Conservation (phyloP, 2,797 vertebrate genomes). For the Okamejei kenojei region DNA sequence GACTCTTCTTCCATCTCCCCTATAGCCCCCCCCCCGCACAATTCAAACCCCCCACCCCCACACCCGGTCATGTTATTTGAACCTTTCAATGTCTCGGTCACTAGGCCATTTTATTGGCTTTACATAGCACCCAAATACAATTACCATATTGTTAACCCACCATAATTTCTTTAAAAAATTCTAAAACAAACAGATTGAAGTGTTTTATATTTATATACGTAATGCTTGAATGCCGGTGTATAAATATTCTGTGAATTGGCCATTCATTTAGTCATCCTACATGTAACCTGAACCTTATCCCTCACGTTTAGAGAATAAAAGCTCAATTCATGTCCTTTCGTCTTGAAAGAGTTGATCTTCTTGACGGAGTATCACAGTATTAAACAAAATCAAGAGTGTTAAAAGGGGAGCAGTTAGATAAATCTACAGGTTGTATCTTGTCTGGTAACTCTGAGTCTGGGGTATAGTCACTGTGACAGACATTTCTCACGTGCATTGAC, state of each 20-base stretch:
- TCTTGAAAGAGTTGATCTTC: slow-evolving; percentile 35
- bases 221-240: slow-evolving; percentile 33
- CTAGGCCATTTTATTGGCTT: slow-evolving; percentile 33
- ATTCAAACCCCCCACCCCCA: not conserved
- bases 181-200: slow-evolving; percentile 38
- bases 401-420: slow-evolving; percentile 27
- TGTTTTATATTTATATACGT: slow-evolving; percentile 38
- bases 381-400: slow-evolving; percentile 37
- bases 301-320: slow-evolving; percentile 33
- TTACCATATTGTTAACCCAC: slow-evolving; percentile 37
- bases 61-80: slow-evolving; percentile 10
- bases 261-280: slow-evolving; percentile 38
- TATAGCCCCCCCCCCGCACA: too few species aligned
- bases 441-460: not conserved
- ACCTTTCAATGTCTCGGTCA: slow-evolving; percentile 32
- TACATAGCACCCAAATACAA: slow-evolving; percentile 28
- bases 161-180: slow-evolving; percentile 38
- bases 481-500: not conserved
- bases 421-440: slow-evolving; percentile 15
- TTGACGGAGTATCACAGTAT: slow-evolving; percentile 30
- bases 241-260: slow-evolving; percentile 38
- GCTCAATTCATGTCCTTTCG: slow-evolving; percentile 35
- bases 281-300: slow-evolving; percentile 33
- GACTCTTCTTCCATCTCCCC: not conserved
- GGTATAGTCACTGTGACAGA: slow-evolving; percentile 9